Base-by-base conservation (phyloP, 1,140 invertebrate species). In the Armadillidium nasatum region DNA sequence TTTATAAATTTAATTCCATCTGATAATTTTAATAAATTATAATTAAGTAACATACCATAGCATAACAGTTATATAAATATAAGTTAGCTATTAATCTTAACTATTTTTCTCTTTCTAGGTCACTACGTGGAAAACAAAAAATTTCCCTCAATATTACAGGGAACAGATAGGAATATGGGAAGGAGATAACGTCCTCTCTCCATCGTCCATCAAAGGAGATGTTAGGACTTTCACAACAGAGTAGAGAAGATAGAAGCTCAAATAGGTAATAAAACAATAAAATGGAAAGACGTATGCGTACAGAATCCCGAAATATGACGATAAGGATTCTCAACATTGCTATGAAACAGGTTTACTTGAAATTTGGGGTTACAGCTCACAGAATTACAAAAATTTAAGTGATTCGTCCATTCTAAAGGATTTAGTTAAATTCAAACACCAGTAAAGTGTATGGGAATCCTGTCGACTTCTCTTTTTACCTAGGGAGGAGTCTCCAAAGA, bases 361-460 rank as follows among this genome's bases (percentile, higher is more conserved):
- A 69, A 72, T 81, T 21, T 81, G 80, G 80, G 78, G 76, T 0
- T 46, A 76, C 21, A 50, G 78, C 45, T 78, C 77, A 54, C 60
- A 76, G 9, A 21, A 54, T 9, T 75, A 80, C 54, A 75, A 75
- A 75, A 74, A 43, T 45, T 71, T 81, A 7, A 79, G 74, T 15
- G 80, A 79, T 60, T 75, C 75, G 4, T 68, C 76, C 23, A 75
- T 81, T 22, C 7, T 81, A n/a, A 50, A 68, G 19, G 78, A 76
- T 43, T 33, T 81, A 0, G 79, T 80, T 23, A 74, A 45, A 0
- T 76, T 70, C n/a, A 6, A 60, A 69, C 13, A 71, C 78, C 23
- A 92, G 91, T 83, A 88, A 89, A 6, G 86, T 88, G 1, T 86
- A 89, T 21, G 91, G 90, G 10, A 89, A 91, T 83, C 84, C 87